phyloP scores from a whole-genome alignment of 1,140 invertebrate species.

The fruit fly (Drosophila melanogaster) region DNA sequence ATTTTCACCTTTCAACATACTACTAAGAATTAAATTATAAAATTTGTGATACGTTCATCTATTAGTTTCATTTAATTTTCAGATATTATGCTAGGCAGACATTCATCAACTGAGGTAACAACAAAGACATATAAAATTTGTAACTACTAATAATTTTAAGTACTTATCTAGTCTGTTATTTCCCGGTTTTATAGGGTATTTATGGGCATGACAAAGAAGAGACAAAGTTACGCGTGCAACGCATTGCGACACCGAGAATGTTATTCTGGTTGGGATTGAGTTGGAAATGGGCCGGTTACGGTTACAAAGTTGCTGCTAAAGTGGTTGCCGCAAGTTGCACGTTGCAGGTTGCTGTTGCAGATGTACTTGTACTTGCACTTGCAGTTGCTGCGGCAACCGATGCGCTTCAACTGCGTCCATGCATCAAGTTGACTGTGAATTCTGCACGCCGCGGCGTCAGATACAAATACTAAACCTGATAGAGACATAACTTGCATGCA shows the following conservation, averaged over 20 bases:
- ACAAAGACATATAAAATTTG: neutral
- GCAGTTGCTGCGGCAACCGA: conserved; percentile 28
- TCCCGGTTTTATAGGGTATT: conserved; percentile 1
- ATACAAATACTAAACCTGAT: conserved; percentile 60
- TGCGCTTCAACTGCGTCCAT: conserved; percentile 52
- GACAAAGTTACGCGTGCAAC: conserved; percentile 47
- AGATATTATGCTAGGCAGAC: too few species aligned
- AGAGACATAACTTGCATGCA: conserved; percentile 63
- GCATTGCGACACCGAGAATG: conserved; percentile 62
- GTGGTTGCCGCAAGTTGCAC: conserved; percentile 23
- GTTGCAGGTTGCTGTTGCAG: conserved; percentile 35
- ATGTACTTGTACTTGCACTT: conserved; percentile 44
- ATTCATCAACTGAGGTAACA: too few species aligned
- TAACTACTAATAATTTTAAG: too few species aligned
- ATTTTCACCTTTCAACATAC: neutral
- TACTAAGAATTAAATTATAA: neutral
- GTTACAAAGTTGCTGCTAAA: conserved; percentile 42
- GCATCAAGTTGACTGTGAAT: conserved; percentile 40
- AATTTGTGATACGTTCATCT: neutral
- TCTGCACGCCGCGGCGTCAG: conserved; percentile 43
- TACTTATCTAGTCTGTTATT: neutral
- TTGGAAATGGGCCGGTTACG: conserved; percentile 58
- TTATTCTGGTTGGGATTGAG: conserved; percentile 6
- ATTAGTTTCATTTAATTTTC: neutral
- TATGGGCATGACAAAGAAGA: conserved; percentile 17